Evolutionary conservation across 2,113 vertebrate species (phyloP).

Genomic region (Microtus richardsoni): DNA sequence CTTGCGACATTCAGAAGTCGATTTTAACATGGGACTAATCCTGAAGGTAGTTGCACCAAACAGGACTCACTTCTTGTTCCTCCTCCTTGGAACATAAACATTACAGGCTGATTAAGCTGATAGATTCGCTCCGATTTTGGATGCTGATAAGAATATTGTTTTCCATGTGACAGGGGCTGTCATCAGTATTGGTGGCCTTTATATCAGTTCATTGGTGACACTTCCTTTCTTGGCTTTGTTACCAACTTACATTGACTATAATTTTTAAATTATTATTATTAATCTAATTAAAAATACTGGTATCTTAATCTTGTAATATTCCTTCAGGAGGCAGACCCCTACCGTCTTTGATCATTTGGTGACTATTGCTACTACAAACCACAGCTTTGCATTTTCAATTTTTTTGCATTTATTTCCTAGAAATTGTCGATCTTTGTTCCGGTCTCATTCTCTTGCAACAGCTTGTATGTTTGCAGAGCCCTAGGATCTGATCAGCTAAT

Average conservation of each 20-base stretch:
- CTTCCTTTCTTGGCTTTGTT: background rate
- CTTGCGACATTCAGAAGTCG: background rate
- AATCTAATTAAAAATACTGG: background rate
- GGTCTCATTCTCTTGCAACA: background rate
- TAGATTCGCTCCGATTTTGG: background rate
- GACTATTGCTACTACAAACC: background rate
- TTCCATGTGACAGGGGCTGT: background rate
- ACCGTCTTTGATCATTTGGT: background rate
- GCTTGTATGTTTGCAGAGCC: background rate
- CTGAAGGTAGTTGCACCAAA: background rate
- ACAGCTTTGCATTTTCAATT: background rate
- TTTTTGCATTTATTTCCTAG: background rate
- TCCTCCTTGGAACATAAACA: background rate
- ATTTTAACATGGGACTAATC: background rate
- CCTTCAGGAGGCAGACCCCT: background rate
- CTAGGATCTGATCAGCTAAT: background rate
- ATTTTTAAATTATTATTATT: background rate
- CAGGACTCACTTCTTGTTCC: background rate
- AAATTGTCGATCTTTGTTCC: background rate
- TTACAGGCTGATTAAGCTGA: background rate
- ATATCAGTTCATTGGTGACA: background rate
- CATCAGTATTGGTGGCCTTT: background rate
- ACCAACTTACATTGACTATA: too few species aligned
- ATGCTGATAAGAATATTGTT: background rate
- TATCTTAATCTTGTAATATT: too few species aligned